Base-by-base conservation (phyloP, 1,140 invertebrate genomes). In the Dreissena rostriformis region DNA sequence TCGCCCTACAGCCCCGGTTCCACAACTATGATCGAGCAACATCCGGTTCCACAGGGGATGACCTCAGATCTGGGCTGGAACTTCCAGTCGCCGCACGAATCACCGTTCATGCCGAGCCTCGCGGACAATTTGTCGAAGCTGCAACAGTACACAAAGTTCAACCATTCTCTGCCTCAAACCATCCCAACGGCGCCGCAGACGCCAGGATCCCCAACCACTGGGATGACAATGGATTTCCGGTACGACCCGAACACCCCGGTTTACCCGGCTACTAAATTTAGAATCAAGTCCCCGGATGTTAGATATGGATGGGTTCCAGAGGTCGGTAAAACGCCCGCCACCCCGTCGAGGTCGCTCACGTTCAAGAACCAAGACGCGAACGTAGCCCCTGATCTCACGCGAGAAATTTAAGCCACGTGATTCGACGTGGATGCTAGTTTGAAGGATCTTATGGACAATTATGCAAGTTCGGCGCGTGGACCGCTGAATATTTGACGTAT, bases 171-270 rank as follows among this genome's bases (percentile, higher is more conserved):
- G 28, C 80, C 80, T 15, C 73, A 82, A 67, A 82, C 80, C 11
- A 82, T 82, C 19, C 70, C 70, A 22, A 74, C 71, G 10, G 66
- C 66, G 19, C 19, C 53, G 53, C 53, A 78, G 53, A 22, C 67
- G 6, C 52, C 15, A 15, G n/a, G n/a, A n/a, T n/a, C n/a, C n/a
- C n/a, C n/a, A n/a, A n/a, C n/a, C n/a, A n/a, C n/a, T n/a, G n/a
- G n/a, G n/a, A 83, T 84, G 82, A 84, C 82, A 24, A 84, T 84
- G 82, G 82, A 84, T 11, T 84, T 84, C 68, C 66, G 53, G 49
- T 84, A 84, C 52, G 82, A 84, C 49, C 74, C 73, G 26, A 65
- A 53, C 8, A 51, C 72, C 51, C 49, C 52, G 51, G 74, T 76
- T 12, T 84, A 84, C 75, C 82, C 82, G 17, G 73, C 82, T 39